Conservation (phyloP, 2,888 invertebrate species). For the Cremastinae sp. region DNA sequence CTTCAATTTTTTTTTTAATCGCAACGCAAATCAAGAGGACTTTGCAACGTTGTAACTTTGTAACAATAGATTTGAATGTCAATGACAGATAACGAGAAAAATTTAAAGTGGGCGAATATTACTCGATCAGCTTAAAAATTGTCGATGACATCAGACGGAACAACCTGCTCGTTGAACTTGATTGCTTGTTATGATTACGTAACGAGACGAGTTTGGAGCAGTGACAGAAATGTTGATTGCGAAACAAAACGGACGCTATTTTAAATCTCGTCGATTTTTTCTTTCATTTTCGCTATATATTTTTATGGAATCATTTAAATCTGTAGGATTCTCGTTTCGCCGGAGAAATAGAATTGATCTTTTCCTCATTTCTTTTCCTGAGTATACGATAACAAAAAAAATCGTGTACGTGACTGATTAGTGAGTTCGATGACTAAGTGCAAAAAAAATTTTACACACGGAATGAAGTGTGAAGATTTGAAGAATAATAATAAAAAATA, state of each 20-base stretch:
- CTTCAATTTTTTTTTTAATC: not conserved
- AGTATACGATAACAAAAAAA: constrained; percentile 17
- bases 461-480: too few relatives aligned
- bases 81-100: constrained; percentile 15
- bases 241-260: constrained; percentile 61
- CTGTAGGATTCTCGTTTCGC: too few relatives aligned
- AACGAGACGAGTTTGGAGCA: constrained; percentile 60
- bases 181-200: constrained; percentile 60
- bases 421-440: not conserved
- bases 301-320: constrained; percentile 16
- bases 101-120: constrained; percentile 37
- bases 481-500: not conserved
- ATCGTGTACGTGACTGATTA: not conserved
- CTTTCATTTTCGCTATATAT: constrained; percentile 32
- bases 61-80: not conserved
- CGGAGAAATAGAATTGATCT: too few relatives aligned
- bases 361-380: not conserved
- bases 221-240: constrained; percentile 62
- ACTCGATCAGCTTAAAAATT: constrained; percentile 59
- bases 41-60: too few relatives aligned
- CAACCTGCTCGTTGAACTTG: constrained; percentile 66
- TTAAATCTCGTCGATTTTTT: constrained; percentile 28
- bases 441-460: too few relatives aligned
- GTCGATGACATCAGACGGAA: constrained; percentile 65
- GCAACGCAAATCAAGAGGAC: not conserved